phyloP scores from a whole-genome alignment of 2,888 invertebrate genomes.

The Chrysolina americana region DNA sequence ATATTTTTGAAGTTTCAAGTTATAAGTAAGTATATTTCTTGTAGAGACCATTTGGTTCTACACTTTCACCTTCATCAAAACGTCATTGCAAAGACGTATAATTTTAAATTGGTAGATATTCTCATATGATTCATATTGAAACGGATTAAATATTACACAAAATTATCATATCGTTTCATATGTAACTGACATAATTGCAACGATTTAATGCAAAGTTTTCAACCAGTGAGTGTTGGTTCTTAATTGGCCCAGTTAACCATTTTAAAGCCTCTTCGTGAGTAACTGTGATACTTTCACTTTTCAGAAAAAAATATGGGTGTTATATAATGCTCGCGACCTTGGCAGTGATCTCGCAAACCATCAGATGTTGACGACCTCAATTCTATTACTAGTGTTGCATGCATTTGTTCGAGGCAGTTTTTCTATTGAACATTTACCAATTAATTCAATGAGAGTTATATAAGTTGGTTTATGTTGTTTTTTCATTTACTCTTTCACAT shows the following conservation, averaged over 20 bases:
- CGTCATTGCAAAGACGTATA: background rate
- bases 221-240: background rate
- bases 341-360: conserved; percentile 6
- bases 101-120: too few species aligned
- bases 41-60: too few species aligned
- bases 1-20: too few species aligned
- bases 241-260: conserved; percentile 11
- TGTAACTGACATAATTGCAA: background rate
- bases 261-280: background rate
- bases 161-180: background rate
- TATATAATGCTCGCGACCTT: background rate
- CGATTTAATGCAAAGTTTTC: background rate
- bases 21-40: too few species aligned
- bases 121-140: background rate
- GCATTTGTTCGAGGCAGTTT: background rate
- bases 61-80: too few species aligned
- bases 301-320: background rate
- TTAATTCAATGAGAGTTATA: background rate
- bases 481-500: too few species aligned
- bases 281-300: conserved; percentile 10
- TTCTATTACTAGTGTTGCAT: background rate
- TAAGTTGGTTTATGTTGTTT: too few species aligned
- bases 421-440: background rate
- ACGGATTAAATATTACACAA: background rate
- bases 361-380: conserved; percentile 21